A percentile compares a stretch with the other conserved stretches of the same genome.
Evolutionary conservation across 2,888 invertebrate species (phyloP).

Genomic region (Bibio marci): DNA sequence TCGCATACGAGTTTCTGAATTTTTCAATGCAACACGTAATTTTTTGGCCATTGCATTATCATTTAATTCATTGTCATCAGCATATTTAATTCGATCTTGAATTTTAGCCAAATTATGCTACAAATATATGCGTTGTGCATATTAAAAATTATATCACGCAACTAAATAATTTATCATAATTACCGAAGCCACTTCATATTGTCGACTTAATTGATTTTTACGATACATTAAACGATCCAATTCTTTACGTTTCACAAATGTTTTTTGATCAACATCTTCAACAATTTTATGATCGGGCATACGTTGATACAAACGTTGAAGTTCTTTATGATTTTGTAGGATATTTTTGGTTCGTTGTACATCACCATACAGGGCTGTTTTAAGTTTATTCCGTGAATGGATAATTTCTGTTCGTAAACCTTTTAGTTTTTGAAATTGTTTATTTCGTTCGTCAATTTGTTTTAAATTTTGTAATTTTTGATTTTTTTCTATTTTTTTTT

Average conservation of each 20-base stretch:
- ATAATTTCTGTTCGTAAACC: conserved; percentile 19
- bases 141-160: neutral
- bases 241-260: conserved; percentile 25
- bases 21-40: conserved; percentile 21
- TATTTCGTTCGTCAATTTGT: conserved; percentile 1
- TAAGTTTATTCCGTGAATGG: conserved; percentile 20
- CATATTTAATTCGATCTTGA: conserved; percentile 23
- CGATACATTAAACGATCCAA: conserved; percentile 21
- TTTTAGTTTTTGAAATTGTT: conserved; percentile 2
- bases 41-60: conserved; percentile 20
- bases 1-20: conserved; percentile 23
- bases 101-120: conserved; percentile 17
- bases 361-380: conserved; percentile 17
- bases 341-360: conserved; percentile 20
- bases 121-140: conserved; percentile 10
- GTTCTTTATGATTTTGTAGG: conserved; percentile 21
- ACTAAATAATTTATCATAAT: neutral
- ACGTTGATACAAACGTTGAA: conserved; percentile 22
- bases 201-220: conserved; percentile 15
- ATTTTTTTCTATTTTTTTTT: conserved; percentile 6
- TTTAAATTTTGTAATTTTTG: conserved; percentile 4
- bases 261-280: conserved; percentile 25
- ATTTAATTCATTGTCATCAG: conserved; percentile 19
- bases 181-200: conserved; percentile 13
- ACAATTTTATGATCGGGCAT: conserved; percentile 23